Conservation (phyloP, 1,140 invertebrate species). For the Samia ricini region DNA sequence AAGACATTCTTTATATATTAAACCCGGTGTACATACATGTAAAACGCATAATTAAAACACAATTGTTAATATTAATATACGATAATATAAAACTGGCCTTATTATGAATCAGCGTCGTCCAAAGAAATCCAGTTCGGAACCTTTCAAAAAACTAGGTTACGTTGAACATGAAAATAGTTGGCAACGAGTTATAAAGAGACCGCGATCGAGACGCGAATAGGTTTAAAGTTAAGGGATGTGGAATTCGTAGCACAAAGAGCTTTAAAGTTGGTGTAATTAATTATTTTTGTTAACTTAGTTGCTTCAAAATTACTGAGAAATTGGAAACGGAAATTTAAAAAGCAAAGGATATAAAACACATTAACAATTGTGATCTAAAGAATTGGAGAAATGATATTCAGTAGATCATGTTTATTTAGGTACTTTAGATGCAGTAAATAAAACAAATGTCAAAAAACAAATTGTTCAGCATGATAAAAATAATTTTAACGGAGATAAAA, state of each 20-base stretch:
- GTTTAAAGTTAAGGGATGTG: not conserved
- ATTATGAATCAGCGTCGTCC: not conserved
- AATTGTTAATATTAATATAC: not conserved
- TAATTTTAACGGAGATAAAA: too few species aligned
- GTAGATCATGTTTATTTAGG: too few species aligned
- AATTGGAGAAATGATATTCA: too few species aligned
- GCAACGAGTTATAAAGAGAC: conserved; percentile 7
- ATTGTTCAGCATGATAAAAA: too few species aligned
- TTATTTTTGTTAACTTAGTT: not conserved
- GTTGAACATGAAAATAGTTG: conserved; percentile 8
- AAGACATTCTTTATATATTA: too few species aligned
- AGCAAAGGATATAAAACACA: too few species aligned
- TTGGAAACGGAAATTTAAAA: not conserved
- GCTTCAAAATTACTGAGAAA: not conserved
- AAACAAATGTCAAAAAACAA: too few species aligned
- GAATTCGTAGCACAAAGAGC: not conserved
- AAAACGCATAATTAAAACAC: too few species aligned
- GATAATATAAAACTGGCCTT: not conserved
- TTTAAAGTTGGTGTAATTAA: not conserved
- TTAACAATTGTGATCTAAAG: too few species aligned
- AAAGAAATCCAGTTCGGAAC: not conserved
- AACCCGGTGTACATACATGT: too few species aligned
- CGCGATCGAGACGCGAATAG: not conserved
- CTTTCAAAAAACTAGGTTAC: not conserved
- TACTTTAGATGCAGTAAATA: too few species aligned